Percentiles rank a stretch among this genome's conserved stretches.
Evolutionary conservation across 2,797 vertebrate genomes (phyloP).

Genomic region (Sebastes kiyomatsui): DNA sequence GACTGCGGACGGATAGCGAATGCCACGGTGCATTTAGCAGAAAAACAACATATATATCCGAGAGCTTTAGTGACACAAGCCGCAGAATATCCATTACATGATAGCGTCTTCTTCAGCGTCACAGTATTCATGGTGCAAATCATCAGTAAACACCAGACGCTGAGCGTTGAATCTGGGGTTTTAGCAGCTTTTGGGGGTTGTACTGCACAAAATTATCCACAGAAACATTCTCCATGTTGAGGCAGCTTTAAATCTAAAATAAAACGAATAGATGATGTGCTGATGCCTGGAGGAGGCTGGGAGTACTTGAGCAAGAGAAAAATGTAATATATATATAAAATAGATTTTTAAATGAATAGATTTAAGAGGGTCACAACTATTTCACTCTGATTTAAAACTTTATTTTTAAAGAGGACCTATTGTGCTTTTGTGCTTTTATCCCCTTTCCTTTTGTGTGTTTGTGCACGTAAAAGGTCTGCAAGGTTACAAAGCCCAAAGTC

Average conservation of each 20-base stretch:
- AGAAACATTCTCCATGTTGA: constrained; percentile 8
- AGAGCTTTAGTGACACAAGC: constrained; percentile 6
- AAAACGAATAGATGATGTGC: constrained; percentile 34
- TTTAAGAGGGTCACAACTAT: constrained; percentile 8
- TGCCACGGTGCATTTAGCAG: neutral
- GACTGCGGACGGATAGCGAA: neutral
- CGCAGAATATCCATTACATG: neutral
- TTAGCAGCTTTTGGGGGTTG: constrained; percentile 6
- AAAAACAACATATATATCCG: neutral
- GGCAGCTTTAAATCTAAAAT: constrained; percentile 30
- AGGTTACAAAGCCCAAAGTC: too few relatives aligned
- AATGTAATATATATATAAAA: neutral
- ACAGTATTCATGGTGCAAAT: neutral
- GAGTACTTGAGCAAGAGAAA: constrained; percentile 1
- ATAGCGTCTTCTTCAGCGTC: neutral
- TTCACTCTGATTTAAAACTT: neutral
- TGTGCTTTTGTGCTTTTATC: too few relatives aligned
- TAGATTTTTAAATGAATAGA: constrained; percentile 14
- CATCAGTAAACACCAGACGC: neutral
- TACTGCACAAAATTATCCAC: constrained; percentile 19
- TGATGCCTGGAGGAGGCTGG: constrained; percentile 23
- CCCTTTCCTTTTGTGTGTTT: too few relatives aligned
- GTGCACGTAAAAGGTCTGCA: too few relatives aligned
- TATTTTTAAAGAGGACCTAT: constrained; percentile 22
- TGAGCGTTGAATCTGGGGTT: constrained; percentile 21